These are phyloP conservation scores for Mobula birostris DNA, from an alignment of 2,113 vertebrate genomes.

Conservation along the genomic window DNA sequence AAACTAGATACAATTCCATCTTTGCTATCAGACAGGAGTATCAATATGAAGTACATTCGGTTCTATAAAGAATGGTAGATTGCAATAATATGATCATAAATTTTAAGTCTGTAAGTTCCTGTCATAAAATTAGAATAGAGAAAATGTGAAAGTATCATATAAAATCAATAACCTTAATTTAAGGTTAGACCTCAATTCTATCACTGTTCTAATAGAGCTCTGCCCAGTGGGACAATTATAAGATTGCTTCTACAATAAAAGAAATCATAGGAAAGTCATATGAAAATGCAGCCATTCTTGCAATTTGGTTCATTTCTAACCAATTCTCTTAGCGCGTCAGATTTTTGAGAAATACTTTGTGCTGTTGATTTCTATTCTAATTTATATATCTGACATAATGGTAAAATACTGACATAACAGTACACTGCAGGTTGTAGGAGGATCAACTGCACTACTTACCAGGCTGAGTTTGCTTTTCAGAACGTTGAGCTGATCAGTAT, in stretches of 20 bases:
- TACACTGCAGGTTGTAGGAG: neutral
- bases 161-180: neutral
- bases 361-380: neutral
- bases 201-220: neutral
- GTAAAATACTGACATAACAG: neutral
- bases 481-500: constrained; percentile 37
- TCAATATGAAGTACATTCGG: neutral
- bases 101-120: neutral
- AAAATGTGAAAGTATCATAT: neutral
- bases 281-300: neutral
- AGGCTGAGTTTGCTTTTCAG: constrained; percentile 41
- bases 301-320: neutral
- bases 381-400: neutral
- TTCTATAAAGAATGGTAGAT: neutral
- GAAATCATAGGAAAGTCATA: too few species aligned
- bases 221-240: neutral
- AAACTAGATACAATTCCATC: neutral
- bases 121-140: neutral
- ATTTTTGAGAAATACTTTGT: neutral
- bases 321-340: neutral
- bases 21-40: neutral
- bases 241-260: neutral
- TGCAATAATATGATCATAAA: too few species aligned
- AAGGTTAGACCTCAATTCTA: too few species aligned
- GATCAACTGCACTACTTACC: constrained; percentile 21